phyloP scores from a whole-genome alignment of 1,140 invertebrate species.

The Akabosia matsudoensis region DNA sequence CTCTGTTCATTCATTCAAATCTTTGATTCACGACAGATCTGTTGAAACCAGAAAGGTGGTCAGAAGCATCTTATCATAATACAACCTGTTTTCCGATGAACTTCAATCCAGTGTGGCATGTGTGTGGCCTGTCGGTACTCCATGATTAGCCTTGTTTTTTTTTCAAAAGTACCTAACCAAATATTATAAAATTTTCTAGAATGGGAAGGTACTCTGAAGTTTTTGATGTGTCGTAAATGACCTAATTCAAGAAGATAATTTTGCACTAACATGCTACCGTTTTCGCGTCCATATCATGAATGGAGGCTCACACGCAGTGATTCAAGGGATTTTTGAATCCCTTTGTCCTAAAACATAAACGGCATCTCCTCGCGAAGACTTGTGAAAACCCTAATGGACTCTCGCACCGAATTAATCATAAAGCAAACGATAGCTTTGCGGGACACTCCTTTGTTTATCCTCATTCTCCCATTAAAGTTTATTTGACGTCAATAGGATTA shows the following conservation, averaged over 20 bases:
- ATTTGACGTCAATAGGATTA: slow-evolving; percentile 6
- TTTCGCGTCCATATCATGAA: no score
- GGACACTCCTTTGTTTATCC: background rate
- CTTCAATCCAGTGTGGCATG: background rate
- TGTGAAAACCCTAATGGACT: no score
- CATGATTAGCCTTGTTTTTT: background rate
- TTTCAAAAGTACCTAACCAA: background rate
- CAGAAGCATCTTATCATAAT: background rate
- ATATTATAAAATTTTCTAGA: no score
- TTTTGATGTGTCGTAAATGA: no score
- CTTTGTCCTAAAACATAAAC: no score
- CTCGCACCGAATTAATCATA: background rate
- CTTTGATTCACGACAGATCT: background rate
- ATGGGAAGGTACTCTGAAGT: no score
- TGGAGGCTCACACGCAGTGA: no score
- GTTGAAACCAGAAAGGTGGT: background rate
- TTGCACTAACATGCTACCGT: no score
- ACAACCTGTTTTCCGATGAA: background rate
- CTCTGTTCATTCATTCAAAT: background rate
- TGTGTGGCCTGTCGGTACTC: background rate
- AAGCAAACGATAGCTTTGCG: background rate
- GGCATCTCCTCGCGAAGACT: no score
- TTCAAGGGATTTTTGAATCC: no score
- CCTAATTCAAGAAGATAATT: no score
- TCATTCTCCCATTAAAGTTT: background rate